These are phyloP conservation scores for Aselliscus stoliczkanus DNA, from an alignment of 2,797 vertebrate species.

Conservation along the genomic window DNA sequence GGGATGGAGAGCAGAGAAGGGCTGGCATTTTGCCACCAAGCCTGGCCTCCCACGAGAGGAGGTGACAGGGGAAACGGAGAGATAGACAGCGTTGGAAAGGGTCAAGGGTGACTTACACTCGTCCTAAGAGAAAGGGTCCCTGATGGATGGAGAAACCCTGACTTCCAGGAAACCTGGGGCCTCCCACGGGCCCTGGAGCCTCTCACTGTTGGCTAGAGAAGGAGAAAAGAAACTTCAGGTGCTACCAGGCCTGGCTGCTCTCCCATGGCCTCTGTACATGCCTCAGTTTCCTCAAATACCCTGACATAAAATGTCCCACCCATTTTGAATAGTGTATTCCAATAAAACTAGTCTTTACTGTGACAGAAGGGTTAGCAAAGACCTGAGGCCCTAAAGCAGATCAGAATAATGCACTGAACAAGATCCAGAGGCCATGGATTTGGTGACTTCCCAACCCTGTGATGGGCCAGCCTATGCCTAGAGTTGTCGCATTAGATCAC, in stretches of 20 bases:
- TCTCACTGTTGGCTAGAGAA: not conserved
- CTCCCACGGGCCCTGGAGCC: not conserved
- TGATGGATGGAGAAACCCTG: not conserved
- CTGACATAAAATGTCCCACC: not conserved
- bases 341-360: not conserved
- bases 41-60: not conserved
- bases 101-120: conserved; percentile 67
- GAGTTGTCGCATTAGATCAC: not conserved
- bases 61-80: not conserved
- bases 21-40: conserved; percentile 82
- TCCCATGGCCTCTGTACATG: not conserved
- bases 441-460: not conserved
- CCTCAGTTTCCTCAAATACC: not conserved
- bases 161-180: not conserved
- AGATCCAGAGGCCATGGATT: not conserved
- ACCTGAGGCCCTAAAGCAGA: not conserved
- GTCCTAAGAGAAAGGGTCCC: not conserved
- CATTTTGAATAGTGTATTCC: not conserved
- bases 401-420: not conserved
- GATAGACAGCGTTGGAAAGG: not conserved
- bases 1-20: conserved; percentile 79
- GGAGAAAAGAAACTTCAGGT: not conserved
- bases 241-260: not conserved
- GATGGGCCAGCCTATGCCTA: not conserved
- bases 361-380: not conserved